A percentile compares a stretch with the other conserved stretches of the same genome.
These are phyloP conservation scores for Drosophila recens DNA, from an alignment of 2,888 invertebrate genomes.

Conservation along the genomic window DNA sequence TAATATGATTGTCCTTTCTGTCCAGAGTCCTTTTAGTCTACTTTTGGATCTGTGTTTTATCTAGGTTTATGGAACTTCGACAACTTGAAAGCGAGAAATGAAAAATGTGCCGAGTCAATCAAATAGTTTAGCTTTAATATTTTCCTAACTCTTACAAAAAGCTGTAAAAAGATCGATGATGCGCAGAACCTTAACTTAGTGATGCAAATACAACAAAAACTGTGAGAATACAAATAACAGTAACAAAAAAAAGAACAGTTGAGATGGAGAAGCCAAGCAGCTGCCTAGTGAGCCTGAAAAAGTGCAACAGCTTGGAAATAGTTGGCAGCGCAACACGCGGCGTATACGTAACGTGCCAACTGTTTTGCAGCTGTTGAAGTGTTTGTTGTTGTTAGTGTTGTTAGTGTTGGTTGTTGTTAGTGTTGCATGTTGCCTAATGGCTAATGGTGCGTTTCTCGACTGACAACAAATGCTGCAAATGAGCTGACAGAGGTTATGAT, in stretches of 20 bases:
- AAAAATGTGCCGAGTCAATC: not conserved
- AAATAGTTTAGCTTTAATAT: not conserved
- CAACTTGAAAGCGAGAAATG: not conserved
- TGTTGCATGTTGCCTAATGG: constrained; percentile 50
- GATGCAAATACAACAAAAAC: not conserved
- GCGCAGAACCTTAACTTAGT: constrained; percentile 16
- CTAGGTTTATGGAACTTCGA: not conserved
- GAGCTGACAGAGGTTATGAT: constrained; percentile 76
- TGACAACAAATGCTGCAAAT: constrained; percentile 75
- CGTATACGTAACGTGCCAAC: constrained; percentile 66
- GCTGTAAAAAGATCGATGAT: constrained; percentile 19
- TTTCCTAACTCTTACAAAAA: constrained; percentile 1
- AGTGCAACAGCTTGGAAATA: constrained; percentile 78
- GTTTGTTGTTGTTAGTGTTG: constrained; percentile 5
- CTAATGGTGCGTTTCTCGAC: constrained; percentile 59
- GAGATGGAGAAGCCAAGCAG: constrained; percentile 40
- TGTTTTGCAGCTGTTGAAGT: constrained; percentile 36
- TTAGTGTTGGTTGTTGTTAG: constrained; percentile 7
- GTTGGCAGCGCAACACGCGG: constrained; percentile 54
- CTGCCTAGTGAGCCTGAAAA: constrained; percentile 74
- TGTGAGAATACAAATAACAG: not conserved
- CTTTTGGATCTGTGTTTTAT: not conserved
- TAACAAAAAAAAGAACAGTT: constrained; percentile 2
- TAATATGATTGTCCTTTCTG: too few relatives aligned
- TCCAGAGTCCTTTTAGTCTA: not conserved